Evolutionary conservation across 1,140 invertebrate genomes (phyloP), one percentile per base, ranked within the genome.

Genomic region (Heliconius himera): DNA sequence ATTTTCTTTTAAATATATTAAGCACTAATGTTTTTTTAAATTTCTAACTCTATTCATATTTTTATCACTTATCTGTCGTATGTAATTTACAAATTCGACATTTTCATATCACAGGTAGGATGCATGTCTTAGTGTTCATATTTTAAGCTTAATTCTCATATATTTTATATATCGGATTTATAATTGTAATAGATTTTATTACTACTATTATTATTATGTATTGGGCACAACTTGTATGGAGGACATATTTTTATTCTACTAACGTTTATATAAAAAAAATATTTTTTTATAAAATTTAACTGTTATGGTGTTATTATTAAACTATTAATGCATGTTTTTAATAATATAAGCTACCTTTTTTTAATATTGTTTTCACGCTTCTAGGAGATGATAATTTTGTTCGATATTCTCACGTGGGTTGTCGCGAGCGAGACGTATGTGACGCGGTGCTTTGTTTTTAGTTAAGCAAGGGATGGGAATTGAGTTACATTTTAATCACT

Each of bases 301-400:
- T 66, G 13, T 66, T 26, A 66, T 66, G 60, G 60, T 66, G 60
- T 66, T 51, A 51, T 51, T 20, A 20, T 51, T 66, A 29, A 56
- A 56, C 54, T 56, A 71, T 77, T 36, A 70, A 78, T 78, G 76
- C 83, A 79, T 66, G 70, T 18, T 73, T 51, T 72, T 41, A 70
- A 66, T 60, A 60, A 66, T 66, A 26, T 66, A 66, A 66, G 60
- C 26, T 66, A 66, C 60, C n/a, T 16, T 22, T 60, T 66, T 66
- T 66, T 16, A 29, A 66, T 66, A 66, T 66, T 66, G 60, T 66
- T 66, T 66, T 66, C 26, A 66, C 60, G 60, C 60, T 66, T 66
- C 26, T 66, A 66, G 60, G 60, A 29, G 3, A 26, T 56, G 8
- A 60, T 60, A 46, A 46, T 66, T 66, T 29, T 66, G 11, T 66